Evolutionary conservation across 2,113 vertebrate species (phyloP).

Genomic region (Malaclemys terrapin): DNA sequence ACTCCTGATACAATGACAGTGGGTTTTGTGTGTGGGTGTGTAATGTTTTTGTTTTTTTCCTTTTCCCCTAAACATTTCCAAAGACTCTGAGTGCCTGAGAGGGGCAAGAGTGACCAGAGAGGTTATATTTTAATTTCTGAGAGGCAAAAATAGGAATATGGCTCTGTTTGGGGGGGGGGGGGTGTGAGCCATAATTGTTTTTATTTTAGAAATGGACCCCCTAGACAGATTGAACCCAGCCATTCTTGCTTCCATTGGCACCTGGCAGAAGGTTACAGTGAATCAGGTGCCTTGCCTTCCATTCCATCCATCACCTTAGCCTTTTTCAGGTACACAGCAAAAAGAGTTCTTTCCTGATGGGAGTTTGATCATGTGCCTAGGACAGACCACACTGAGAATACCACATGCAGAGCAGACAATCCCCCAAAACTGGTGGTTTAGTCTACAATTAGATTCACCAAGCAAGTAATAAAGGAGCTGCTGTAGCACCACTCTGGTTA

Average conservation of each 20-base stretch:
- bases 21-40: background rate
- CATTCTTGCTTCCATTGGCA: background rate
- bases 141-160: background rate
- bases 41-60: background rate
- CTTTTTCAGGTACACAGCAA: background rate
- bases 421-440: too few relatives aligned
- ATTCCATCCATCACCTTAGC: background rate
- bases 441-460: too few relatives aligned
- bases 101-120: background rate
- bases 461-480: too few relatives aligned
- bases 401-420: too few relatives aligned
- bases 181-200: background rate
- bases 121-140: background rate
- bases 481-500: too few relatives aligned
- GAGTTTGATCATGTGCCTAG: too few relatives aligned
- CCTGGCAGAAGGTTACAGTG: background rate
- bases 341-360: background rate
- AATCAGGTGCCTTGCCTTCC: background rate
- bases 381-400: too few relatives aligned
- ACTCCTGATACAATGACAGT: background rate
- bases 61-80: background rate
- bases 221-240: background rate
- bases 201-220: background rate
- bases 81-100: background rate
- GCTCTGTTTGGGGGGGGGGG: background rate